Percentiles rank a stretch among this genome's conserved stretches.
Conservation (phyloP, 2,888 invertebrate species). For the Oscheius sp. region DNA sequence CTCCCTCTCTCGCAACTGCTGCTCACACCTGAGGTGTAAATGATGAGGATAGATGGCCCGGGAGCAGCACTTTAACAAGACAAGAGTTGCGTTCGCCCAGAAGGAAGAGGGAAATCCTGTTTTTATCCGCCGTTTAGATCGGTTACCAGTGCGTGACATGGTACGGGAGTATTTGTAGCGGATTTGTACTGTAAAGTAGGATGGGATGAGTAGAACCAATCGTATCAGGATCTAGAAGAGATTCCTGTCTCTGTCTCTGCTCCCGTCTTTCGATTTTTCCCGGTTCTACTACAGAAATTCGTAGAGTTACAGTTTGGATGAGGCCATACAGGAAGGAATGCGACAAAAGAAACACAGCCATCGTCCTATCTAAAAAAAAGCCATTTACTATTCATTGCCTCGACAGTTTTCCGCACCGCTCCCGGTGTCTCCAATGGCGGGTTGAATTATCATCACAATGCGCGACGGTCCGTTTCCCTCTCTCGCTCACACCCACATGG, state of each 20-base stretch:
- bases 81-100: neutral
- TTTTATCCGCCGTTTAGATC: no score
- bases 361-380: neutral
- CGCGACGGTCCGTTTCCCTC: constrained; percentile 1
- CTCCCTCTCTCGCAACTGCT: constrained; percentile 29
- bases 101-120: neutral
- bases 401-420: neutral
- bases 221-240: no score
- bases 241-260: no score
- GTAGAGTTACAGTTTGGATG: neutral
- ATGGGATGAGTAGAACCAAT: no score
- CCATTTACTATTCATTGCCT: neutral
- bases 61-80: neutral
- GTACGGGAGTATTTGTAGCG: no score
- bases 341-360: neutral
- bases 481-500: constrained; percentile 21
- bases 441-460: constrained; percentile 35
- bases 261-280: neutral
- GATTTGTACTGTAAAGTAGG: no score
- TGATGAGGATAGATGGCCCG: constrained; percentile 36
- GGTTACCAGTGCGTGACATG: no score
- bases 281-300: neutral
- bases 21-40: constrained; percentile 35
- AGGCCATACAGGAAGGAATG: neutral
- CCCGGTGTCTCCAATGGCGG: neutral